These are phyloP conservation scores for Falco rusticolus DNA, from an alignment of 2,797 vertebrate species.

Conservation along the genomic window DNA sequence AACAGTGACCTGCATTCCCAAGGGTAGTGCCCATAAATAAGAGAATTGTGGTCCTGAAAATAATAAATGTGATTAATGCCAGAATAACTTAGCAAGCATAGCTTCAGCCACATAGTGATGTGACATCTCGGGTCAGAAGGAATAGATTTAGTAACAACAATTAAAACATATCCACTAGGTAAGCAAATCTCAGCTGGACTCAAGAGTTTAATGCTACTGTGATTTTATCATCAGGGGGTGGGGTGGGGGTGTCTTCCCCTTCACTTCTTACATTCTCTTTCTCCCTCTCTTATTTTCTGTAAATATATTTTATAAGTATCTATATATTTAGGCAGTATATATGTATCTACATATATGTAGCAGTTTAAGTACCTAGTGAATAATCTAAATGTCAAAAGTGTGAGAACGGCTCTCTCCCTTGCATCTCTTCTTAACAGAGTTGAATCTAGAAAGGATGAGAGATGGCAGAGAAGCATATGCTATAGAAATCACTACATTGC, in stretches of 20 bases:
- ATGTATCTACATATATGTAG: neutral
- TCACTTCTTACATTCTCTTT: neutral
- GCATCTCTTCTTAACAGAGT: neutral
- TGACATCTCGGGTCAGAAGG: conserved; percentile 69
- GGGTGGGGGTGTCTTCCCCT: fast-evolving
- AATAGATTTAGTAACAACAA: conserved; percentile 42
- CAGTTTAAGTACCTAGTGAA: neutral
- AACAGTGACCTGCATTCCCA: conserved; percentile 74
- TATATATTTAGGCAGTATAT: neutral
- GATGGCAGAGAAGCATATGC: neutral
- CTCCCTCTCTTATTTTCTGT: neutral
- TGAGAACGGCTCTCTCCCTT: neutral
- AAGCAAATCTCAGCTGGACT: conserved; percentile 23
- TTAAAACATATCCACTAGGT: conserved; percentile 33
- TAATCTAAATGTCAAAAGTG: neutral
- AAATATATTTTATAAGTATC: neutral
- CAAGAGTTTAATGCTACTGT: neutral
- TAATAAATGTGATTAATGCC: conserved; percentile 77
- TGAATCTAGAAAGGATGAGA: neutral
- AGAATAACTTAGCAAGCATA: conserved; percentile 74
- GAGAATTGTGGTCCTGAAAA: conserved; percentile 63
- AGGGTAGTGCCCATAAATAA: conserved; percentile 68
- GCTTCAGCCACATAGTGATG: conserved; percentile 60
- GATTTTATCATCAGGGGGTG: neutral
- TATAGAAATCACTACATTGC: neutral